Evolutionary conservation across 2,113 vertebrate genomes (phyloP).

Genomic region (Aegotheles bennettii): DNA sequence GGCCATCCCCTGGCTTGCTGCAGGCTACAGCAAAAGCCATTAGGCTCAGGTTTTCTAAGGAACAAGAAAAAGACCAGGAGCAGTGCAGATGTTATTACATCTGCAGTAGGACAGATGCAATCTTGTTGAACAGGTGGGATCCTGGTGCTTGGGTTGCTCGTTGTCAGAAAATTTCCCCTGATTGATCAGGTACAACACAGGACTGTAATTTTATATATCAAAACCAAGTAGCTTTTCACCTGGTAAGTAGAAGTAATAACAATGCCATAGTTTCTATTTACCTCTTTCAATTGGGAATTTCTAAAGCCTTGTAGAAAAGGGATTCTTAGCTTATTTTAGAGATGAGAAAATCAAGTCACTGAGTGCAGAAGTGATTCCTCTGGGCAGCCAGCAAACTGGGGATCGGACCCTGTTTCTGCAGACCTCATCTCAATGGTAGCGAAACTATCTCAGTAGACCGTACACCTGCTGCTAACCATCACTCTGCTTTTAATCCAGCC

Average conservation of each 20-base stretch:
- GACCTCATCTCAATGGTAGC: neutral
- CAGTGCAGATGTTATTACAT: slow-evolving; percentile 25
- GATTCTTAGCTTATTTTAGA: neutral
- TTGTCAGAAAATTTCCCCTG: neutral
- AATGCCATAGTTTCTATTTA: neutral
- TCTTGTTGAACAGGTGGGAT: neutral
- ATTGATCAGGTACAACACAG: neutral
- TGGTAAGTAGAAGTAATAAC: neutral
- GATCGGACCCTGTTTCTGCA: neutral
- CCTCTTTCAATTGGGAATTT: neutral
- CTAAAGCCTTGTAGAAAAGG: neutral
- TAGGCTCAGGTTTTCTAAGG: neutral
- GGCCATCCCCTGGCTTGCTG: neutral
- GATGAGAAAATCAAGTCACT: neutral
- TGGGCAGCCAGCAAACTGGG: neutral
- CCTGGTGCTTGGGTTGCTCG: neutral
- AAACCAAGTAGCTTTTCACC: neutral
- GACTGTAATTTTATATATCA: neutral
- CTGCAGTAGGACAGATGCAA: neutral
- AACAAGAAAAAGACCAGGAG: neutral
- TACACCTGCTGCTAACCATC: neutral
- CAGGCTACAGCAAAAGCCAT: neutral
- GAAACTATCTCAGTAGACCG: neutral
- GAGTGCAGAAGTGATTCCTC: neutral
- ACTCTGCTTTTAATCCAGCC: neutral